Evolutionary conservation across 2,888 invertebrate species (phyloP).

Genomic region (Apamea monoglypha): DNA sequence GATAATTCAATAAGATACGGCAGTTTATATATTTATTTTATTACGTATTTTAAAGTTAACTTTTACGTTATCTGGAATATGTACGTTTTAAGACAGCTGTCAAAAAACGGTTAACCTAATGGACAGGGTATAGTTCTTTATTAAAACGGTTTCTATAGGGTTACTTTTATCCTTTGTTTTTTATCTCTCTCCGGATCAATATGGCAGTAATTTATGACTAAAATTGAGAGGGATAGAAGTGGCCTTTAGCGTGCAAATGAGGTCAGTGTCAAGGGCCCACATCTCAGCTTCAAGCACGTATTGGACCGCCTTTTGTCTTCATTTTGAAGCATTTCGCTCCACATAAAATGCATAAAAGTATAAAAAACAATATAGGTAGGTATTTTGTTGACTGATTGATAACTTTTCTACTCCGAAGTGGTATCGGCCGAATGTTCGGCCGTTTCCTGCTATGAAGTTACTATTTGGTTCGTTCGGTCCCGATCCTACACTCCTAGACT

Average conservation of each 20-base stretch:
- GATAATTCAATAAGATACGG: no score
- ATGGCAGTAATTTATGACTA: slow-evolving; percentile 50
- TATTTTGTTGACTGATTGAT: not conserved
- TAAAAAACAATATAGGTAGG: not conserved
- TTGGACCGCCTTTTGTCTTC: slow-evolving; percentile 54
- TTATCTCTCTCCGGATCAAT: slow-evolving; percentile 39
- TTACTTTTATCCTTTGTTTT: slow-evolving; percentile 7
- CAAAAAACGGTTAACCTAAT: no score
- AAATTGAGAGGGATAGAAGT: slow-evolving; percentile 46
- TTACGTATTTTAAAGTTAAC: no score
- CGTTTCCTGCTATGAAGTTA: no score
- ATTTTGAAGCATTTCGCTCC: slow-evolving; percentile 35
- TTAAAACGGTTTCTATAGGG: not conserved
- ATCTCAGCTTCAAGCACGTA: slow-evolving; percentile 52
- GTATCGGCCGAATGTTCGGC: no score
- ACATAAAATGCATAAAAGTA: slow-evolving; percentile 30
- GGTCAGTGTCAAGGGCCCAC: slow-evolving; percentile 50
- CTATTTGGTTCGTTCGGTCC: no score
- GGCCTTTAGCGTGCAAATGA: slow-evolving; percentile 42
- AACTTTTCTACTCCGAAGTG: not conserved
- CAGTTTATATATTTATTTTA: no score
- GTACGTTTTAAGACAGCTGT: no score
- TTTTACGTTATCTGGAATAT: no score
- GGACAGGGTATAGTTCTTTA: no score
- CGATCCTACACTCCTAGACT: no score